A percentile compares a stretch with the other conserved stretches of the same genome.
Evolutionary conservation across 2,888 invertebrate genomes (phyloP).

Genomic region (Gymnosoma rotundatum): DNA sequence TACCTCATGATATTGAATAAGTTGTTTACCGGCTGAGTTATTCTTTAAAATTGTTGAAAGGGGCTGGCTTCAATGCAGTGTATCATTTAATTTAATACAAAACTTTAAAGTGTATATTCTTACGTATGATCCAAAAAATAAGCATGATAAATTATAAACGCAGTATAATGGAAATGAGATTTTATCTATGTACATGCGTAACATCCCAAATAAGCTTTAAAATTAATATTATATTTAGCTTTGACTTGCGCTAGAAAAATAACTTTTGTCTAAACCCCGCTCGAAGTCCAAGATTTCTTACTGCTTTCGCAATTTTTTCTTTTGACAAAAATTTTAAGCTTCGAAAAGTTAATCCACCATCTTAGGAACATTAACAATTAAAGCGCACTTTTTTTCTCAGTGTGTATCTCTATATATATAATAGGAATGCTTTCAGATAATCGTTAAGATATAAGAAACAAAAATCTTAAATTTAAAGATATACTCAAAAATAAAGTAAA

Average conservation of each 20-base stretch:
- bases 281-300: constrained; percentile 60
- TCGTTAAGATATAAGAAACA: too few species aligned
- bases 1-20: constrained; percentile 59
- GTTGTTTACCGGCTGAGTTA: constrained; percentile 58
- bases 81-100: constrained; percentile 62
- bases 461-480: too few species aligned
- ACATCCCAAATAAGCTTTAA: constrained; percentile 50
- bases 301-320: constrained; percentile 53
- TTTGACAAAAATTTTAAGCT: constrained; percentile 59
- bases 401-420: too few species aligned
- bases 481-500: too few species aligned
- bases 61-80: constrained; percentile 60
- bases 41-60: constrained; percentile 57
- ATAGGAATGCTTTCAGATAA: too few species aligned
- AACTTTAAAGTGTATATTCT: constrained; percentile 52
- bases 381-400: too few species aligned
- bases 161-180: constrained; percentile 51
- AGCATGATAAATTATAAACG: constrained; percentile 48
- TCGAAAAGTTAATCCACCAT: constrained; percentile 19
- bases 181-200: constrained; percentile 50
- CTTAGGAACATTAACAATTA: too few species aligned
- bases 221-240: constrained; percentile 47
- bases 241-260: constrained; percentile 52
- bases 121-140: constrained; percentile 52
- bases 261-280: constrained; percentile 52